A percentile compares a stretch with the other conserved stretches of the same genome.
Evolutionary conservation across 2,113 vertebrate genomes (phyloP).

Genomic region (Pollachius pollachius): DNA sequence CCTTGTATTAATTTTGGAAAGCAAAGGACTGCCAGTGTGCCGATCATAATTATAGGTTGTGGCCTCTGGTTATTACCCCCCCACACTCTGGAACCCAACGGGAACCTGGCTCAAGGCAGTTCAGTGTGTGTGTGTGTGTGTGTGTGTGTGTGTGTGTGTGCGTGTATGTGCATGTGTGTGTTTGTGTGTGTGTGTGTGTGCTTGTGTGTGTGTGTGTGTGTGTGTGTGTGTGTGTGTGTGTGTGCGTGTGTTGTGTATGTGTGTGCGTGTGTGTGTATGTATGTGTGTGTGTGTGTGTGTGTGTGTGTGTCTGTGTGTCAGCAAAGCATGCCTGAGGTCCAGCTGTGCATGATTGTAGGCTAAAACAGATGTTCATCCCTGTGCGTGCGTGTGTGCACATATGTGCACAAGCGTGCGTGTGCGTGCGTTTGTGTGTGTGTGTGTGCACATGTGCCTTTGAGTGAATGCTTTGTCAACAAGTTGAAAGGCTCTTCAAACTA

Average conservation of each 20-base stretch:
- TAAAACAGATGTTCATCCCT: constrained; percentile 60
- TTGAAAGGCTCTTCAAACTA: constrained; percentile 38
- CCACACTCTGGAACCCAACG: constrained; percentile 26
- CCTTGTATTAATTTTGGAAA: constrained; percentile 34
- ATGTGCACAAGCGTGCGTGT: background rate
- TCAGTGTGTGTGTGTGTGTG: too few relatives aligned
- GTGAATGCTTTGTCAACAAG: background rate
- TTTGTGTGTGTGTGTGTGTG: too few relatives aligned
- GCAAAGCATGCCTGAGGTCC: constrained; percentile 33
- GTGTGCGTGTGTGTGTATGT: too few relatives aligned
- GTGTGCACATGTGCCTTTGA: constrained; percentile 11
- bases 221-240: too few relatives aligned
- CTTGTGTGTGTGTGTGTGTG: too few relatives aligned
- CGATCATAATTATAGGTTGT: constrained; percentile 48
- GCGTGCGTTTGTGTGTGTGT: constrained; percentile 1
- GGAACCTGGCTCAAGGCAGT: constrained; percentile 11
- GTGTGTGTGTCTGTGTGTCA: too few relatives aligned
- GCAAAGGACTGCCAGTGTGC: constrained; percentile 9
- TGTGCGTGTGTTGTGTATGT: too few relatives aligned
- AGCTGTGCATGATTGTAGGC: constrained; percentile 52
- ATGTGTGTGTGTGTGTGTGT: too few relatives aligned
- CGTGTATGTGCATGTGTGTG: too few relatives aligned
- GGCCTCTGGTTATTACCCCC: constrained; percentile 42
- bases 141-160: too few relatives aligned
- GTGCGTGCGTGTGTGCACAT: constrained; percentile 1